These are phyloP conservation scores for Caenorhabditis sp. DNA, from an alignment of 2,888 invertebrate species.

Conservation along the genomic window DNA sequence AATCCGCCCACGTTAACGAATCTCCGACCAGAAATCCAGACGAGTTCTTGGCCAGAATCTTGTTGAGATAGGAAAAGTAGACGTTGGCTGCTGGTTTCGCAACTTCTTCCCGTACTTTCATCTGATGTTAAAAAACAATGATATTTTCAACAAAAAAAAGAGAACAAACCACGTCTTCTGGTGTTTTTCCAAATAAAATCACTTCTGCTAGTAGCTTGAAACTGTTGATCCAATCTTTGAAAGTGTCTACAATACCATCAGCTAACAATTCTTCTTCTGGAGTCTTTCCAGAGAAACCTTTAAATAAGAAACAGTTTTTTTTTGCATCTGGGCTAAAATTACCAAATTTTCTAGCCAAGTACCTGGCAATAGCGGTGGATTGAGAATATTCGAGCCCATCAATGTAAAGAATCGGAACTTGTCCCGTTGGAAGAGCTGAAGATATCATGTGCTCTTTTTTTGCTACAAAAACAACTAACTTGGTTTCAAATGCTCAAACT, in stretches of 20 bases:
- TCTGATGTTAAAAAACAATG: too few species aligned
- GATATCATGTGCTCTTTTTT: too few species aligned
- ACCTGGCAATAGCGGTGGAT: slow-evolving; percentile 12
- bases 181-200: neutral
- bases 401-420: slow-evolving; percentile 11
- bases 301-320: too few species aligned
- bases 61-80: slow-evolving; percentile 16
- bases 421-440: slow-evolving; percentile 20
- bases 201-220: neutral
- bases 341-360: slow-evolving; percentile 28
- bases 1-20: slow-evolving; percentile 39
- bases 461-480: neutral
- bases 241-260: slow-evolving; percentile 2
- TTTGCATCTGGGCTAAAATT: too few species aligned
- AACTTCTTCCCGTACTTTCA: neutral
- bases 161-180: neutral
- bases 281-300: too few species aligned
- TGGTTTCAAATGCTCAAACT: slow-evolving; percentile 13
- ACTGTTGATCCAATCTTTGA: slow-evolving; percentile 7
- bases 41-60: slow-evolving; percentile 19
- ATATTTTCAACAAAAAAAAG: neutral
- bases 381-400: neutral
- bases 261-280: slow-evolving; percentile 14
- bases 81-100: slow-evolving; percentile 14
- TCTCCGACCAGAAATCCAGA: slow-evolving; percentile 44